phyloP scores from a whole-genome alignment of 2,888 invertebrate species.

The Acleris sparsana region DNA sequence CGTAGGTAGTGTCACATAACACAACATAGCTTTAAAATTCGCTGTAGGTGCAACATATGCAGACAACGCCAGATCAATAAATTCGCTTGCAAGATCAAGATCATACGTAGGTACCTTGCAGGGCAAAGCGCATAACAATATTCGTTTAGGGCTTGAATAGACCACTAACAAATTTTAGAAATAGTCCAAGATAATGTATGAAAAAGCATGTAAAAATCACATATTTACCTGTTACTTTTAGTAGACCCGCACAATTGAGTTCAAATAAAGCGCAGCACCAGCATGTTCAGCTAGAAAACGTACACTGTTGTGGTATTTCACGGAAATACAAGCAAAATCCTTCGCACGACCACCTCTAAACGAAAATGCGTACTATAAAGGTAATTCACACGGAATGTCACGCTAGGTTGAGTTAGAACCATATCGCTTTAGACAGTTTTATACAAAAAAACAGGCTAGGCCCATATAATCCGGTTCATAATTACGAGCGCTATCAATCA shows the following conservation, averaged over 20 bases:
- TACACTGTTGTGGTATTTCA: slow-evolving; percentile 28
- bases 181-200: slow-evolving; percentile 7
- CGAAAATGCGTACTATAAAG: slow-evolving; percentile 27
- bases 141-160: background rate
- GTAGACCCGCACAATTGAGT: background rate
- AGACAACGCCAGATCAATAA: too few relatives aligned
- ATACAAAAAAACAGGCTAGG: background rate
- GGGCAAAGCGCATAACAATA: background rate
- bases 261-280: background rate
- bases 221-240: slow-evolving; percentile 12
- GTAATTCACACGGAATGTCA: slow-evolving; percentile 27
- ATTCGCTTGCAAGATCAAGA: too few relatives aligned
- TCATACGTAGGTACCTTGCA: too few relatives aligned
- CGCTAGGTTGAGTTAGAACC: slow-evolving; percentile 42
- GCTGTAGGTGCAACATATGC: background rate
- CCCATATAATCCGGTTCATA: background rate
- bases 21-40: background rate
- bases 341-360: slow-evolving; percentile 22
- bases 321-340: slow-evolving; percentile 29
- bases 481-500: too few relatives aligned
- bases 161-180: slow-evolving; percentile 8
- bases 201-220: slow-evolving; percentile 1
- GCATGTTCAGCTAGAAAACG: background rate
- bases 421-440: slow-evolving; percentile 39
- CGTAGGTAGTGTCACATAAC: slow-evolving; percentile 12